phyloP scores from a whole-genome alignment of 2,797 vertebrate genomes.

The Gymnothorax reevesii region DNA sequence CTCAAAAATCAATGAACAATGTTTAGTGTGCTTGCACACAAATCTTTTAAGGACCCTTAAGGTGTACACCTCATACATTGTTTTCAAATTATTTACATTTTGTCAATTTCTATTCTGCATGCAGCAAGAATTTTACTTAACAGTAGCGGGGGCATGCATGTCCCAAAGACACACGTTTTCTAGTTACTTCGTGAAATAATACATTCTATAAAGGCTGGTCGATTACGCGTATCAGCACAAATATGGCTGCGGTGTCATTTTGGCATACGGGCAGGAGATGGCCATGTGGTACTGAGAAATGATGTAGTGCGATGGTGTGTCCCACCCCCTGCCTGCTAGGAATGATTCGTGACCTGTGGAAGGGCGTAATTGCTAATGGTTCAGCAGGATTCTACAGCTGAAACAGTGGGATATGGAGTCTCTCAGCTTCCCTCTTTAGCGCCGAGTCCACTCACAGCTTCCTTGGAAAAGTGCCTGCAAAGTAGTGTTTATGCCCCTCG shows the following conservation, averaged over 20 bases:
- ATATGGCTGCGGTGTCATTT: not conserved
- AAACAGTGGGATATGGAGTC: slow-evolving; percentile 64
- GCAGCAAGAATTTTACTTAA: no score
- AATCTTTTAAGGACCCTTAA: no score
- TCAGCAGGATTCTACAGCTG: slow-evolving; percentile 67
- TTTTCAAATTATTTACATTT: no score
- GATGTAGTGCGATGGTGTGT: not conserved
- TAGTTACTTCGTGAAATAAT: no score
- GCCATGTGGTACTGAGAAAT: not conserved
- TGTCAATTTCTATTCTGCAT: no score
- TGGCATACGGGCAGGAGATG: not conserved
- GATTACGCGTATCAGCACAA: not conserved
- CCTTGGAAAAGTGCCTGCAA: slow-evolving; percentile 53
- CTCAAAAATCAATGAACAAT: no score
- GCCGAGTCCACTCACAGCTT: slow-evolving; percentile 27
- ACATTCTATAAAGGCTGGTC: not conserved
- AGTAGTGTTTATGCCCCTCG: slow-evolving; percentile 58
- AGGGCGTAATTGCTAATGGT: slow-evolving; percentile 68
- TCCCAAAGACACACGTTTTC: no score
- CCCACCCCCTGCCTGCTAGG: not conserved
- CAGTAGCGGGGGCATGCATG: no score
- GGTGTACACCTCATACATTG: no score
- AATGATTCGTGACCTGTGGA: slow-evolving; percentile 65
- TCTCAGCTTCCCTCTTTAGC: slow-evolving; percentile 58
- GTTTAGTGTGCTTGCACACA: no score